Evolutionary conservation across 2,113 vertebrate genomes (phyloP), one percentile per base, ranked within the genome.

Genomic region (Dicrurus megarhynchus): DNA sequence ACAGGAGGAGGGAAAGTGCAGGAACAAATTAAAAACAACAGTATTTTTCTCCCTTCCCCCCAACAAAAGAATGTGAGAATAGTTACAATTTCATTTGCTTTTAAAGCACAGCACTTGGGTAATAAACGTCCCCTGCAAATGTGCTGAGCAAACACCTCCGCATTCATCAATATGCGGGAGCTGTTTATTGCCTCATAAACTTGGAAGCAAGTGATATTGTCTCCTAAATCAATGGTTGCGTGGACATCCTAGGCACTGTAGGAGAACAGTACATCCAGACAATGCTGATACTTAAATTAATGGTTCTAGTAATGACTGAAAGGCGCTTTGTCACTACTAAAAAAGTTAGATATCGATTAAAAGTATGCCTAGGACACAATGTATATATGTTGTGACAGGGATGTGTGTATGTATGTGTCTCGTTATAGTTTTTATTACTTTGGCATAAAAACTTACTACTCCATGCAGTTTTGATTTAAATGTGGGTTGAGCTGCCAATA

Each of bases 111-210:
- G 96, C 93, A 82, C 97, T 97, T 35, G 96, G 84, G 83, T 97
- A 97, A 98, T 98, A 98, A 97, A 97, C 68, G 75, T 87, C 35
- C 91, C 35, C 86, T 59, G 97, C 88, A 81, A 97, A 98, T 98
- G 97, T 98, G 98, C 98, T 98, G 98, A 98, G 98, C 98, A 97
- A 98, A 98, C 98, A 98, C 94, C 96, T 97, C 94, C 0, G 17
- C 87, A 37, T 86, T 98, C 98, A 98, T 98, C 98, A 97, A 95
- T 98, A 98, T 98, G 97, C 96, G 56, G 96, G 96, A 97, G 95
- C 98, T 98, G 97, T 98, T 98, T 98, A 98, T 97, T 97, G 98
- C 98, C 98, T 98, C 98, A 97, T 98, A 98, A 98, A 98, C 97
- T 98, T 97, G 97, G 97, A 98, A 97, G 97, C 97, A 95, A 98